Base-by-base conservation (phyloP, 2,888 invertebrate species). In the Cephonodes hylas region DNA sequence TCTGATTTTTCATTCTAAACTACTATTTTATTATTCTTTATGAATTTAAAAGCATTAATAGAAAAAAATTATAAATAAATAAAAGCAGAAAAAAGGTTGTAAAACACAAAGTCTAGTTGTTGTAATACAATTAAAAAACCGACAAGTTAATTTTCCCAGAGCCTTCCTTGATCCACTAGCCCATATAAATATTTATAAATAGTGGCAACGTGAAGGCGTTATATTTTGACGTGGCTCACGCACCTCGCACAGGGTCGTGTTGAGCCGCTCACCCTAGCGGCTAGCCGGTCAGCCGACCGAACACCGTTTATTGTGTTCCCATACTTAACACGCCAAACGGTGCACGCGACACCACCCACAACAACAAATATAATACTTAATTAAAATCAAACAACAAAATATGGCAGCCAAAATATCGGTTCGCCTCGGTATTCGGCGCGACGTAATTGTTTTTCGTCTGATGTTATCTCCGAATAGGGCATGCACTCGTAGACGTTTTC, bases 231-330 rank as follows among this genome's bases (percentile, higher is more conserved):
- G 64, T 66, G 63, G 67, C 68, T 72, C 69, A 74, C 62, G 63
- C 57, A 44, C 59, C 66, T 68, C 66, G 68, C 65, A 68, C 64
- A 20, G 57, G 42, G 48, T 60, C 46, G 65, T 64, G 38, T 59
- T 23, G 23, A 38, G 44, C 56, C 56, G 34, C 53, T 56, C 59
- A 45, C 59, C 64, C 63, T 64, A 10, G 34, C 10, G 13, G 34
- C 63, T 10, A 0, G 64, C 66, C 66, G 64, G 65, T 64, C 69
- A 66, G 61, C 67, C 68, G 64, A 61, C 63, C 69, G 61, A 63
- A 67, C 67, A 59, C 66, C 53, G 60, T 65, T 67, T 66, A 71
- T 72, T 67, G 63, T 68, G 70, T 71, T 77, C 73, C 67, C 68
- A 71, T 68, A 70, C 69, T 75, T 69, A 42, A 69, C 65, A 71